A percentile compares a stretch with the other conserved stretches of the same genome.
phyloP scores from a whole-genome alignment of 2,888 invertebrate genomes.

The Thelaira solivaga region DNA sequence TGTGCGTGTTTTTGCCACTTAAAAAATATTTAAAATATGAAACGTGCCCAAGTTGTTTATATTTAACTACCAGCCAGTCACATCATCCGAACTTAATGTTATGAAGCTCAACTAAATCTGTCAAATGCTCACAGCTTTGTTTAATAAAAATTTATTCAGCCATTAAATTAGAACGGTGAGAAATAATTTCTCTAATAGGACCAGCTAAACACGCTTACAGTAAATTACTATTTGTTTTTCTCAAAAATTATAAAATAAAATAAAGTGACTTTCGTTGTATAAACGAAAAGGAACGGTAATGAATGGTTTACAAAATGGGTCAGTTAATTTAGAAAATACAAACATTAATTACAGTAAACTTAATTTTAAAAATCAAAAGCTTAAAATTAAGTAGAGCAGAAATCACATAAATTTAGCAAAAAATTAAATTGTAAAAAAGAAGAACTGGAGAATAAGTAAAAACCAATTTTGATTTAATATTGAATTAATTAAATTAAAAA shows the following conservation, averaged over 20 bases:
- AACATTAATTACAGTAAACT: constrained; percentile 50
- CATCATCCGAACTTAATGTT: neutral
- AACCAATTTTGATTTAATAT: too few relatives aligned
- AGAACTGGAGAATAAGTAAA: neutral
- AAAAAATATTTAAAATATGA: constrained; percentile 45
- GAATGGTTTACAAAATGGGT: constrained; percentile 27
- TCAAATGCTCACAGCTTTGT: neutral
- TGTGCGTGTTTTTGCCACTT: neutral
- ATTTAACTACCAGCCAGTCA: neutral
- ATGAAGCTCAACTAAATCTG: constrained; percentile 26
- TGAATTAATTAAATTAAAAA: too few relatives aligned
- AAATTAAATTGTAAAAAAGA: neutral
- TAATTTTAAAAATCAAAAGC: constrained; percentile 38
- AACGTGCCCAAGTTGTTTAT: constrained; percentile 56
- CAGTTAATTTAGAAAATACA: constrained; percentile 29
- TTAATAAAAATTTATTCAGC: constrained; percentile 44
- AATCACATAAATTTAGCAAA: neutral
- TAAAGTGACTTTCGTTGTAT: constrained; percentile 3
- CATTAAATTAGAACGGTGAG: constrained; percentile 22
- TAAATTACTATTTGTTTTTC: constrained; percentile 31
- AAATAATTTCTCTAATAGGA: constrained; percentile 2
- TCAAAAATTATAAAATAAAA: neutral
- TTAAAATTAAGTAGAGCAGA: constrained; percentile 21
- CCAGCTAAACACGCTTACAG: constrained; percentile 10
- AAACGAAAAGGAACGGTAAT: neutral